Conservation (phyloP, 2,113 vertebrate species). For the Todiramphus chloris region DNA sequence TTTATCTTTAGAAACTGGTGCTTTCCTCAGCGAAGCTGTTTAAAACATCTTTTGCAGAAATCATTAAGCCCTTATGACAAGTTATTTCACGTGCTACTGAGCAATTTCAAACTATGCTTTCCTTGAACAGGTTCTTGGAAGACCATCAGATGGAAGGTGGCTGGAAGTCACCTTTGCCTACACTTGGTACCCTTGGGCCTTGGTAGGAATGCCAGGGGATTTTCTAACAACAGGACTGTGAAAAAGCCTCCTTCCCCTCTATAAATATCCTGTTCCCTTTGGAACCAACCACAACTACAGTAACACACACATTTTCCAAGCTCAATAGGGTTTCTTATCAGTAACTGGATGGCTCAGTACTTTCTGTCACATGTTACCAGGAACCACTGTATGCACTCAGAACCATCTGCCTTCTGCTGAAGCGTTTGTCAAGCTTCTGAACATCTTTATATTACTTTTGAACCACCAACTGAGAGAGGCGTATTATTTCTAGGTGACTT, state of each 20-base stretch:
- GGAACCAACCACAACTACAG: background rate
- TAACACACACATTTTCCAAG: background rate
- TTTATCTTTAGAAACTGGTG: background rate
- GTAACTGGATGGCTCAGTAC: background rate
- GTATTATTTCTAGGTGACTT: background rate
- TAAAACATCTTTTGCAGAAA: constrained; percentile 51
- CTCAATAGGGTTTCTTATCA: background rate
- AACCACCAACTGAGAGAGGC: background rate
- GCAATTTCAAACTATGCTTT: constrained; percentile 61
- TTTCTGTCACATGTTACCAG: background rate
- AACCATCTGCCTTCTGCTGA: background rate
- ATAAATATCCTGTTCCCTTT: background rate
- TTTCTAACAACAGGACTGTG: background rate
- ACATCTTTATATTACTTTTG: background rate
- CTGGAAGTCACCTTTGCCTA: constrained; percentile 11
- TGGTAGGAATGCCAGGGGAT: background rate
- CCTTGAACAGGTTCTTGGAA: constrained; percentile 46
- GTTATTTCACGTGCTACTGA: constrained; percentile 64
- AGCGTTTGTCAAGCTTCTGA: background rate
- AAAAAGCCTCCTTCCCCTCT: background rate
- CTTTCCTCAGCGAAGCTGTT: constrained; percentile 4
- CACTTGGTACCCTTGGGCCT: background rate
- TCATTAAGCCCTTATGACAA: constrained; percentile 40
- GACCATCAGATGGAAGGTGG: constrained; percentile 13
- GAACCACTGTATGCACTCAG: background rate